Evolutionary conservation across 2,113 vertebrate species (phyloP).

Genomic region (Pterocles orientalis): DNA sequence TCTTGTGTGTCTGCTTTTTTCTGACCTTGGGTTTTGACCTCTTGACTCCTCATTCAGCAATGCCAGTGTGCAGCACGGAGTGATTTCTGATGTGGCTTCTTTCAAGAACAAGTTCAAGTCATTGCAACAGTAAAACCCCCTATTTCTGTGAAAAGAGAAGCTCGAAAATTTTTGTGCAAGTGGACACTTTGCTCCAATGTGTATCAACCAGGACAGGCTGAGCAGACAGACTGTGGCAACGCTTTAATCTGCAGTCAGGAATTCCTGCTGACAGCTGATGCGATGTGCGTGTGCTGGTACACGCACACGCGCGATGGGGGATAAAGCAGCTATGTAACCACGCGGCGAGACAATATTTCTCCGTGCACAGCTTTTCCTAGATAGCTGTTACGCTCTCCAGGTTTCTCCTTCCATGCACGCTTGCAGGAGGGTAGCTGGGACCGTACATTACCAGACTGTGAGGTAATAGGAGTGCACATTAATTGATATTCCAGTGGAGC

Average conservation of each 20-base stretch:
- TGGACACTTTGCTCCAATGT: neutral
- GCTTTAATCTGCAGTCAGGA: neutral
- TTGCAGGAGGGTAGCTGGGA: neutral
- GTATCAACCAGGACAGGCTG: neutral
- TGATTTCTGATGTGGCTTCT: neutral
- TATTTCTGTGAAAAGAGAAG: neutral
- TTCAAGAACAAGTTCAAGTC: constrained; percentile 4
- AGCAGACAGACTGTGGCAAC: neutral
- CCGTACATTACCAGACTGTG: constrained; percentile 65
- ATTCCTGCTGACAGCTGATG: constrained; percentile 46
- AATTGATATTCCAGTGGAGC: constrained; percentile 56
- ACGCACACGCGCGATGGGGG: accelerated
- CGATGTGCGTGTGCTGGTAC: neutral
- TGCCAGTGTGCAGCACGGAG: neutral
- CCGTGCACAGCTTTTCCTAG: neutral
- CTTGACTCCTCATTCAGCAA: neutral
- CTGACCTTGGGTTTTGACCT: constrained; percentile 26
- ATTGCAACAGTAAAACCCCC: neutral
- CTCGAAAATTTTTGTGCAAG: neutral
- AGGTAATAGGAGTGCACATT: constrained; percentile 55
- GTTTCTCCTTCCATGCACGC: neutral
- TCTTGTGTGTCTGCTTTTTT: neutral
- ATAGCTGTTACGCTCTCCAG: neutral
- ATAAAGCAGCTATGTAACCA: neutral
- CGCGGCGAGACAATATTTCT: neutral